These are phyloP conservation scores for Azorinus chamasolen DNA, from an alignment of 2,888 invertebrate genomes.

Conservation along the genomic window DNA sequence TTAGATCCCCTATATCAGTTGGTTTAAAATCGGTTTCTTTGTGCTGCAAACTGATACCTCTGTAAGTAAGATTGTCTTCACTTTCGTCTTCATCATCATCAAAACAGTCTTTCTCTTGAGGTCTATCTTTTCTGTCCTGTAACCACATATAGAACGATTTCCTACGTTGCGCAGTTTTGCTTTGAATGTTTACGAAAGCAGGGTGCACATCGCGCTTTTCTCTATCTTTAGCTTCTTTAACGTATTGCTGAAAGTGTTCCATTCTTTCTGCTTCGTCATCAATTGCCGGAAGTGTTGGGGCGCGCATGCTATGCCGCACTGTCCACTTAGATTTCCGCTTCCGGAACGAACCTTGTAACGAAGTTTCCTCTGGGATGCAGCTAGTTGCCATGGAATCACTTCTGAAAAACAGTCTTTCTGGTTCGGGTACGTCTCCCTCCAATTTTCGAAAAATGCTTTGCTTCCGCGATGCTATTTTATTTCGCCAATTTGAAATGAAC, in stretches of 20 bases:
- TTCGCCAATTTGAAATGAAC: slow-evolving; percentile 56
- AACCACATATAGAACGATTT: slow-evolving; percentile 47
- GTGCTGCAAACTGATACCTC: slow-evolving; percentile 41
- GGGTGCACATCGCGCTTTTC: slow-evolving; percentile 25
- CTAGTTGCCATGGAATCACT: slow-evolving; percentile 42
- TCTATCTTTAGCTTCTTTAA: slow-evolving; percentile 54
- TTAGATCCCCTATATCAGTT: slow-evolving; percentile 47
- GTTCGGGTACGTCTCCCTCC: slow-evolving; percentile 22
- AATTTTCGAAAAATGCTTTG: slow-evolving; percentile 51
- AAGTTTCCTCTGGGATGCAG: slow-evolving; percentile 34
- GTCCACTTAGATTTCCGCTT: slow-evolving; percentile 44
- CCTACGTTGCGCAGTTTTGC: slow-evolving; percentile 40
- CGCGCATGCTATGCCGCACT: slow-evolving; percentile 32
- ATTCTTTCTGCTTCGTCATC: slow-evolving; percentile 55
- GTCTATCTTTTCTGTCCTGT: slow-evolving; percentile 22
- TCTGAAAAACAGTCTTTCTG: slow-evolving; percentile 5
- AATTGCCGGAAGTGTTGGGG: slow-evolving; percentile 42
- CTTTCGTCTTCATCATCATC: slow-evolving; percentile 13
- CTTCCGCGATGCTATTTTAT: slow-evolving; percentile 51
- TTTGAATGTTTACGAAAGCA: slow-evolving; percentile 1
- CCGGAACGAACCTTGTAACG: slow-evolving; percentile 18
- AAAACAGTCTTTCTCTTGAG: neutral
- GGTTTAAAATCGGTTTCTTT: slow-evolving; percentile 28
- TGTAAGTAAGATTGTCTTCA: slow-evolving; percentile 4
- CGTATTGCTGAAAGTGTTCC: slow-evolving; percentile 65